A percentile compares a stretch with the other conserved stretches of the same genome.
Conservation (phyloP, 2,113 vertebrate genomes). For the Lethenteron reissneri region DNA sequence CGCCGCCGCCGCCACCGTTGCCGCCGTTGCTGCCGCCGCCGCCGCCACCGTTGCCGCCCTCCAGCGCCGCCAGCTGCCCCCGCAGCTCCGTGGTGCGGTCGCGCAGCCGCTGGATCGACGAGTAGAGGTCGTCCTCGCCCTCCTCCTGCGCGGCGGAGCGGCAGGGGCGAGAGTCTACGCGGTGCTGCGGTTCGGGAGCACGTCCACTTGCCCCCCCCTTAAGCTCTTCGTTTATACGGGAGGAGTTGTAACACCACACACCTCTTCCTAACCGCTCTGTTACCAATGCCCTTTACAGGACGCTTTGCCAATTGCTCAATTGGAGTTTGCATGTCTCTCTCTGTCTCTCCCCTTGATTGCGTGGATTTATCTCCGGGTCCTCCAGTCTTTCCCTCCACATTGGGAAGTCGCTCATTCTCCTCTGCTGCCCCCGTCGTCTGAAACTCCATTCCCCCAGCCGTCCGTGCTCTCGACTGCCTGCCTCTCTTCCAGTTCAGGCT, state of each 20-base stretch:
- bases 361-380: too few relatives aligned
- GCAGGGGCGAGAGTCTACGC: neutral
- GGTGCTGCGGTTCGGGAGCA: neutral
- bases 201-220: too few relatives aligned
- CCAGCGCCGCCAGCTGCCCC: constrained; percentile 39
- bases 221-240: neutral
- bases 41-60: constrained; percentile 12
- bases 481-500: too few relatives aligned
- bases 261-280: neutral
- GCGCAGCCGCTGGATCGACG: constrained; percentile 45
- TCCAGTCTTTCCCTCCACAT: too few relatives aligned
- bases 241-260: neutral
- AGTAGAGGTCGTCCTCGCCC: constrained; percentile 53
- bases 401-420: too few relatives aligned
- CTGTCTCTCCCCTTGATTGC: too few relatives aligned
- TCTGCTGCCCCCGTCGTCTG: too few relatives aligned
- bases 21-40: neutral
- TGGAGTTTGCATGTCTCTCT: neutral
- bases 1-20: constrained; percentile 24
- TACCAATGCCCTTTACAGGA: neutral
- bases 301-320: neutral
- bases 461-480: too few relatives aligned
- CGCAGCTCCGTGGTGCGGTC: constrained; percentile 44
- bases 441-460: too few relatives aligned
- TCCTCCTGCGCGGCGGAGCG: constrained; percentile 29